These are phyloP conservation scores for Cydia amplana DNA, from an alignment of 1,140 invertebrate species.

Conservation along the genomic window DNA sequence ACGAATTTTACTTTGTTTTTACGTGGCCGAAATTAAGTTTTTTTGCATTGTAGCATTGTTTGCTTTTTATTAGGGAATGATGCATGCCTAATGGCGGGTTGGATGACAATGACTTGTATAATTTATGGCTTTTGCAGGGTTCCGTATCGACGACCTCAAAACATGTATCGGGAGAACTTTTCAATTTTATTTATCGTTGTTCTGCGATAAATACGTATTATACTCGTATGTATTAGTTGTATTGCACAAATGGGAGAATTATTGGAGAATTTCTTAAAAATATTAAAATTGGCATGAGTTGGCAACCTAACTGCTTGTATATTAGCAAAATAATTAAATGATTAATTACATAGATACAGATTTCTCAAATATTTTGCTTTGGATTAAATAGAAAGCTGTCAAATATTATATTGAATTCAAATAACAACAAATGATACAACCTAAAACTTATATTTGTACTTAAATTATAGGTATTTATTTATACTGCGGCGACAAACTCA, in stretches of 20 bases:
- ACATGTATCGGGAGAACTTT: not conserved
- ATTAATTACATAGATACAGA: no score
- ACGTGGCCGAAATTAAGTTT: constrained; percentile 57
- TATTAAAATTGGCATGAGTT: no score
- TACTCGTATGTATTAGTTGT: not conserved
- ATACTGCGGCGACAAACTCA: not conserved
- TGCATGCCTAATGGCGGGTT: constrained; percentile 42
- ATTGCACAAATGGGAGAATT: not conserved
- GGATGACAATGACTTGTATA: constrained; percentile 34
- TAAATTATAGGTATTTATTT: no score
- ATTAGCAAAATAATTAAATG: not conserved
- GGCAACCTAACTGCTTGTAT: no score
- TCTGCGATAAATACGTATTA: not conserved
- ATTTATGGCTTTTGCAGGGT: constrained; percentile 11
- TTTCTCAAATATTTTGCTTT: no score
- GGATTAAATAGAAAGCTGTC: no score
- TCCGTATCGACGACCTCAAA: not conserved
- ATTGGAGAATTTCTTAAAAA: no score
- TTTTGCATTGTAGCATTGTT: constrained; percentile 59
- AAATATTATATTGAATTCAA: no score
- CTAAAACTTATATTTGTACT: no score
- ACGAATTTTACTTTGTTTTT: constrained; percentile 71
- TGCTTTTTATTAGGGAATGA: constrained; percentile 40
- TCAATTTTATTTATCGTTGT: not conserved
- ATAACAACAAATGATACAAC: no score